Base-by-base conservation (phyloP, 2,888 invertebrate genomes). In the Druceiella hillmani region DNA sequence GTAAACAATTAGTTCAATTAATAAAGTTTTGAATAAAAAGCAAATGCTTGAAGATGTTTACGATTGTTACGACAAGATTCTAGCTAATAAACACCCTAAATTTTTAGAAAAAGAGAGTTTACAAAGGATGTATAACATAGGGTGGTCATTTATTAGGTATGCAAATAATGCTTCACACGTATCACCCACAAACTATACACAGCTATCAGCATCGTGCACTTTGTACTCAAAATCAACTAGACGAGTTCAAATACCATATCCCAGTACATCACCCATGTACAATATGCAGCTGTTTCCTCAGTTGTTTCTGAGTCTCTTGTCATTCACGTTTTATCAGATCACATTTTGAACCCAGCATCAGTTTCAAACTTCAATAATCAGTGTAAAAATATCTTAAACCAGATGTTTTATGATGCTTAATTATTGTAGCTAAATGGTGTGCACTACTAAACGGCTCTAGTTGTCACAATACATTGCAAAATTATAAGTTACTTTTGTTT, bases 71-170 rank as follows among this genome's bases (percentile, higher is more conserved):
- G 36, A 24, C 31, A 40, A 40, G 10, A 32, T 40, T 40, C 35
- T 40, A 30, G 32, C 32, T 4, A 40, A 40, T 22, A 40, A 40
- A 32, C 36, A 36, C 9, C 32, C 36, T 36, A 36, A 40, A 40
- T 32, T 31, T 28, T 10, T 11, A 16, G 38, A 38, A 31, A 3
- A 16, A 26, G 36, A 35, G 7, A 40, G 35, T 12, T 30, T 35
- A 35, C 33, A 31, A 39, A 39, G 33, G 11, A 39, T 39, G 39
- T 39, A 39, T 33, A 30, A 39, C 33, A 39, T 39, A 30, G 39
- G 34, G 33, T 28, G 39, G 30, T 35, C 35, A 27, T 36, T 30
- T 36, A 31, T 40, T 5, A 12, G 14, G 11, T n/a, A 7, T 20
- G 9, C 9, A 20, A 20, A 20, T 20, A 20, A 20, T 20, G 22